Evolutionary conservation across 2,797 vertebrate species (phyloP), one percentile per base, ranked within the genome.

Genomic region (Pangasius mekongensis): DNA sequence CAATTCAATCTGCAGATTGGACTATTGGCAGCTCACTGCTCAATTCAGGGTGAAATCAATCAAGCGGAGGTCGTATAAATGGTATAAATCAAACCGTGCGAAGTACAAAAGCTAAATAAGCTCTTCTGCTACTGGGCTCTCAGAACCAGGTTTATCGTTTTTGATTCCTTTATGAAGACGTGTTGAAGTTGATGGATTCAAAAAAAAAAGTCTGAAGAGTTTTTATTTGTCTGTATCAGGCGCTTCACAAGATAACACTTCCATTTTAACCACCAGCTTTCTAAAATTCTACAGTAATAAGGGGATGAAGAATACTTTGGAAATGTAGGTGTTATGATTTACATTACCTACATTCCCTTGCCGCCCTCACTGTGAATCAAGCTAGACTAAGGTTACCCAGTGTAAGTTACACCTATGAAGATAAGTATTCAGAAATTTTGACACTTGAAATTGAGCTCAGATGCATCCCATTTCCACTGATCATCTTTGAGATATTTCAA

Each of bases 21-120:
- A 81, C 58, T 71, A 60, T 58, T 49, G 39, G 33, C 9, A 5
- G 30, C 10, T 86, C 78, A 39, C n/a, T 47, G 58, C 11, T 60
- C 27, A 81, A 66, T 30, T 62, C 16, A 39, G 30, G 52, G 43
- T 66, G 27, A 83, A 71, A 86, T 43, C n/a, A 20, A 87, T 74
- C 81, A 87, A 20, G 69, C n/a, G 10, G 43, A 87, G 87, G 74
- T 73, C 1, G 33, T 43, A 47, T 47, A 22, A 73, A 43, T 47
- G 8, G 22, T 43, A 13, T 5, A 73, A 43, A 73, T 73, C 5
- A 73, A 39, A 22, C 69, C 39, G 20, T 39, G 18, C 33, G 14
- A 27, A 27, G 43, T 74, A 13, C 8, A 6, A 69, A 69, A 18
- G 16, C 5, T 69, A 67, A 73, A 11, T 24, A 22, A 73, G 20